These are phyloP conservation scores for Acholoe squamosa DNA, from an alignment of 2,888 invertebrate genomes.

Conservation along the genomic window DNA sequence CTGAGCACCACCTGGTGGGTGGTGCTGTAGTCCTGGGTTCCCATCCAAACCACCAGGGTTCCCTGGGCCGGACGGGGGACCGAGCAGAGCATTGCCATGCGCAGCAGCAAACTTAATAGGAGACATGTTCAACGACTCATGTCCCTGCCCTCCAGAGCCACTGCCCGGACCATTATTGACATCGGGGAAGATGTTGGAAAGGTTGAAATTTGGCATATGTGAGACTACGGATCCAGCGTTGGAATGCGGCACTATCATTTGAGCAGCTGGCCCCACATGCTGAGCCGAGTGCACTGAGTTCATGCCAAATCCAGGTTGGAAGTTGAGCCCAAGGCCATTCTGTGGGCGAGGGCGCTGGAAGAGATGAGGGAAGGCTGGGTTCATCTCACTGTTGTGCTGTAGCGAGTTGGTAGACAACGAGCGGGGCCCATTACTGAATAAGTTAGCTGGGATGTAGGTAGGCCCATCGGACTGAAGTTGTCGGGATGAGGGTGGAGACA, in stretches of 20 bases:
- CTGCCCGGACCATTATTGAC: constrained; percentile 71
- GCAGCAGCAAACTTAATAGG: constrained; percentile 81
- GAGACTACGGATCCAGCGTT: constrained; percentile 73
- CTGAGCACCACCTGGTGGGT: constrained; percentile 64
- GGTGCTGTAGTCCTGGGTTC: constrained; percentile 71
- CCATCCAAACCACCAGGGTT: constrained; percentile 60
- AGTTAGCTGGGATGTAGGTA: constrained; percentile 78
- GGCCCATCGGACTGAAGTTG: constrained; percentile 78
- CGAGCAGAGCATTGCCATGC: constrained; percentile 78
- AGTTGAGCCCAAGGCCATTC: constrained; percentile 80
- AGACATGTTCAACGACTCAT: constrained; percentile 79
- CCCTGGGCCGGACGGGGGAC: constrained; percentile 76
- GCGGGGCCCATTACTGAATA: constrained; percentile 76
- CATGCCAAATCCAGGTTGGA: constrained; percentile 80
- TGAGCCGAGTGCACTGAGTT: constrained; percentile 75
- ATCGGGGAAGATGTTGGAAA: constrained; percentile 81
- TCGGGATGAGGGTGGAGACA: constrained; percentile 75
- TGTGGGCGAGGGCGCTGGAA: constrained; percentile 77
- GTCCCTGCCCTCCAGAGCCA: constrained; percentile 69
- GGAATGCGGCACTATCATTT: constrained; percentile 76
- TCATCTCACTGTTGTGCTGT: constrained; percentile 74
- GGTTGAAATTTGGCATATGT: constrained; percentile 81
- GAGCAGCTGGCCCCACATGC: constrained; percentile 75
- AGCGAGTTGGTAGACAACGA: constrained; percentile 74
- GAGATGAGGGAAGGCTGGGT: constrained; percentile 75